A percentile compares a stretch with the other conserved stretches of the same genome.
These are phyloP conservation scores for Trichosurus vulpecula DNA, from an alignment of 2,797 vertebrate species.

Conservation along the genomic window DNA sequence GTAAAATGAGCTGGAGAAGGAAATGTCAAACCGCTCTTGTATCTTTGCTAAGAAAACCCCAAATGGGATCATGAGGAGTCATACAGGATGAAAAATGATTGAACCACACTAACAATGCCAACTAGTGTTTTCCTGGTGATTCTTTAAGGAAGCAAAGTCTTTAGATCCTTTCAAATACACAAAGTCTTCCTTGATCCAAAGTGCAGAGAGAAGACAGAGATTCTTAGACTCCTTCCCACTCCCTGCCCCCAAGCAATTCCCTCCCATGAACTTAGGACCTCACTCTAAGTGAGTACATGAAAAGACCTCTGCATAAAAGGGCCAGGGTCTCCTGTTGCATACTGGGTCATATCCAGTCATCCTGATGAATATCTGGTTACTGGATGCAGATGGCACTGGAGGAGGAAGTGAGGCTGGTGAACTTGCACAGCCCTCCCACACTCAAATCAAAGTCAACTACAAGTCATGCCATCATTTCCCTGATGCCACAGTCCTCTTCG, in stretches of 20 bases:
- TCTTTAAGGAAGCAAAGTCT: background rate
- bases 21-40: background rate
- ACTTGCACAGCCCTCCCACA: no score
- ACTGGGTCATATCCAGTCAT: no score
- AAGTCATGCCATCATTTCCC: no score
- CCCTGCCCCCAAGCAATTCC: background rate
- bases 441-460: no score
- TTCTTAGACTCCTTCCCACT: background rate
- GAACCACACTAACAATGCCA: background rate
- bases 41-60: background rate
- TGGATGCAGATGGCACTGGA: no score
- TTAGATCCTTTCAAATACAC: background rate
- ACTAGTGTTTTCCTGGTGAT: background rate
- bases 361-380: no score
- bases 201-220: background rate
- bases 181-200: background rate
- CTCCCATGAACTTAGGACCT: no score
- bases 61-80: background rate
- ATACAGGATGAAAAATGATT: background rate
- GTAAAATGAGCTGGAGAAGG: background rate
- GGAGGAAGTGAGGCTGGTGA: no score
- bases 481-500: no score
- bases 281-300: no score
- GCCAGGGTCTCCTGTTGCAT: no score
- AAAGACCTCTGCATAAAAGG: no score